Base-by-base conservation (phyloP, 1,140 invertebrate genomes). In the Hycleus phaleratus region DNA sequence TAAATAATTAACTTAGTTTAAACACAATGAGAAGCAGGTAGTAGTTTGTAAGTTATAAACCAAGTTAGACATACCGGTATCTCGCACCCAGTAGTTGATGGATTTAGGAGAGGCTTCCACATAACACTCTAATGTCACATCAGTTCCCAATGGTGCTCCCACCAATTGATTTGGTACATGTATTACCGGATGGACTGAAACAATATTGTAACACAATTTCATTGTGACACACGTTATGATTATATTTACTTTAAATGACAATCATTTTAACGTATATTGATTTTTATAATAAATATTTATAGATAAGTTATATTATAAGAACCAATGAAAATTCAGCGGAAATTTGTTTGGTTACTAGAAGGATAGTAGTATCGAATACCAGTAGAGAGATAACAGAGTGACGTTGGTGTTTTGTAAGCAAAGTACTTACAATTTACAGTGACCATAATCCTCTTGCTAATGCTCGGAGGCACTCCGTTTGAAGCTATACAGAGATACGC, bases 151-250 rank as follows among this genome's bases (percentile, higher is more conserved):
- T n/a, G 90, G 90, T 45, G 90, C 90, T 7, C 90, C 88, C 32
- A 93, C 85, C 68, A 93, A 78, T 79, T 93, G 90, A 79, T 91
- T 93, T 38, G 89, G 90, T 49, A 93, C 89, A 75, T 89, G 86
- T 69, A 93, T 91, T 61, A 89, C 84, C 9, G 91, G 91, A 71
- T 88, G 82, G 82, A 94, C 91, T 94, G 78, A 60, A 71, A 70
- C 39, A 50, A 62, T 9, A 56, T 46, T 47, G 39, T 55, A 55
- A 55, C 52, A 55, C 45, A 46, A 53, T 45, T n/a, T 44, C 51
- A 53, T 38, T 42, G 10, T 43, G 11, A 53, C 51, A 53, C 46
- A 38, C 45, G 51, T 45, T 53, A n/a, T 43, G 51, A 46, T 53
- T 53, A 10, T 32, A 32, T 10, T 32, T 32, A 32, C 32, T 32